Percentiles rank a stretch among this genome's conserved stretches.
Conservation (phyloP, 1,140 invertebrate genomes). For the Achatina immaculata region DNA sequence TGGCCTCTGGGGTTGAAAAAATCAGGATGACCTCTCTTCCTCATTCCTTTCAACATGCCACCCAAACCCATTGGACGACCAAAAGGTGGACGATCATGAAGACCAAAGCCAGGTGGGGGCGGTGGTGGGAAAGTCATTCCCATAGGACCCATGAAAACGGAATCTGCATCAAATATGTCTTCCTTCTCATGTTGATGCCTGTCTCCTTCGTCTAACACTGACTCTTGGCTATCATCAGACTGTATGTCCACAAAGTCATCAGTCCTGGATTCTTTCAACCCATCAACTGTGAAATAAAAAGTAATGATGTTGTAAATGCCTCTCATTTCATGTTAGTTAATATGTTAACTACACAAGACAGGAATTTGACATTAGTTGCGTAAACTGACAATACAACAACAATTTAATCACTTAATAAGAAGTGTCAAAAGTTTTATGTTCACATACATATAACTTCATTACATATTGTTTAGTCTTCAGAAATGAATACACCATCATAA, state of each 20-base stretch:
- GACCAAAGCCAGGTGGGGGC: not conserved
- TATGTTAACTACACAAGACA: too few relatives aligned
- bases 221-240: not conserved
- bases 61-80: not conserved
- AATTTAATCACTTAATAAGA: too few relatives aligned
- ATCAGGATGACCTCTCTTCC: conserved; percentile 3
- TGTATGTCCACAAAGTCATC: not conserved
- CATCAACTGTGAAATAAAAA: conserved; percentile 15
- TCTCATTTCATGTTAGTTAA: too few relatives aligned
- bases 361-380: too few relatives aligned
- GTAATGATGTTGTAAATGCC: too few relatives aligned
- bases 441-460: too few relatives aligned
- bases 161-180: not conserved
- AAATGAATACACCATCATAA: too few relatives aligned
- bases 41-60: not conserved
- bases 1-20: not conserved
- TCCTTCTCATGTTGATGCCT: not conserved
- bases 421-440: too few relatives aligned
- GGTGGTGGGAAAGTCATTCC: too few relatives aligned
- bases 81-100: not conserved
- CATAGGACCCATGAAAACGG: not conserved
- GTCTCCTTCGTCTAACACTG: not conserved
- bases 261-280: not conserved
- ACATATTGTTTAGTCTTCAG: too few relatives aligned
- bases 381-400: too few relatives aligned